Evolutionary conservation across 2,888 invertebrate genomes (phyloP), one percentile per base, ranked within the genome.

Genomic region (Odontocerum albicorne): DNA sequence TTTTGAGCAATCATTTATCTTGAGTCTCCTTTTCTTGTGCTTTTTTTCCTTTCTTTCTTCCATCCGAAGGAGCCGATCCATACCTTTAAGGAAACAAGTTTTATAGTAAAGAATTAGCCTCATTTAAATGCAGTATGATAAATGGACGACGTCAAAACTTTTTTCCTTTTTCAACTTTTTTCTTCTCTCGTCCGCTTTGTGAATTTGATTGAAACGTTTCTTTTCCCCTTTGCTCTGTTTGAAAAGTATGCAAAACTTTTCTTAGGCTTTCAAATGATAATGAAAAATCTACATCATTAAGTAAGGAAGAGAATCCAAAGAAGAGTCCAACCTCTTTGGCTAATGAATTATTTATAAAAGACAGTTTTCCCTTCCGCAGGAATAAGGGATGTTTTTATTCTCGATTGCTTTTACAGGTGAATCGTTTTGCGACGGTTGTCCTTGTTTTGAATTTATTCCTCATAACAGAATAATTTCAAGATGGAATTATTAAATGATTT

Each of bases 211-310:
- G 45, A 45, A 45, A 31, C 38, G 21, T 12, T 36, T 36, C 36
- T 16, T 40, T 43, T 39, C 17, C 15, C 4, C 19, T 39, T 39
- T 39, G 16, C 13, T 40, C 19, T 16, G 12, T 38, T 21, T 10
- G 27, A 22, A 39, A 40, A 40, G 31, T 39, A 49, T 27, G 38
- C 31, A 4, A 40, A 49, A 40, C 49, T 40, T 31, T 40, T 31
- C 16, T 33, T 19, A 27, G 15, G 44, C 40, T 31, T 31, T 40
- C 35, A 49, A 49, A 51, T 51, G 43, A 44, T 51, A 43, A 51
- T 51, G 51, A 51, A 51, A 51, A 32, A 51, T 43, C 36, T 51
- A 44, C 51, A 44, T 51, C 51, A 51, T 51, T 51, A 51, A 44
- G 42, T 39, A 12, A 39, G 20, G 22, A 38, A 39, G 31, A 27